Evolutionary conservation across 2,797 vertebrate species (phyloP).

Genomic region (Characodon lateralis): DNA sequence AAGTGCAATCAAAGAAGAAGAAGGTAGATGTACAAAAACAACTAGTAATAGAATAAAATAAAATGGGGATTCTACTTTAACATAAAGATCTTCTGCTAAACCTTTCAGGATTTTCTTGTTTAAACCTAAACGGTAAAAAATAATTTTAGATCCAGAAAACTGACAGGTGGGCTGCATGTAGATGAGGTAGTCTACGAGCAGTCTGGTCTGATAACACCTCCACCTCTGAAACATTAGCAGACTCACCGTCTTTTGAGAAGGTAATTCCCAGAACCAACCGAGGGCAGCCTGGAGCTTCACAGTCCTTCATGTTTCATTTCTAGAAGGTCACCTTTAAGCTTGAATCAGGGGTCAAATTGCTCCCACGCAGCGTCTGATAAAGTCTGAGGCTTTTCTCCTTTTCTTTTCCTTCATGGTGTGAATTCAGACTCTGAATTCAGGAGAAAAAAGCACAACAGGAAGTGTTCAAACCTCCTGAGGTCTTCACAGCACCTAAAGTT

Average conservation of each 20-base stretch:
- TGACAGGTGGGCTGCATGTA: too few species aligned
- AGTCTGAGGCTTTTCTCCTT: background rate
- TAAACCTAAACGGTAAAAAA: background rate
- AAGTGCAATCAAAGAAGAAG: too few species aligned
- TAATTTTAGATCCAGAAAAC: too few species aligned
- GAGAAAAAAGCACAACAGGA: conserved; percentile 18
- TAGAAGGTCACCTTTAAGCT: conserved; percentile 9
- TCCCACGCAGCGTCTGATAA: conserved; percentile 8
- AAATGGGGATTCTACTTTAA: background rate
- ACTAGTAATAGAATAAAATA: too few species aligned
- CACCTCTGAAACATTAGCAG: too few species aligned
- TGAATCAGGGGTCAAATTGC: conserved; percentile 10
- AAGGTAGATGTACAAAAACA: too few species aligned
- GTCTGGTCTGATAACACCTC: too few species aligned
- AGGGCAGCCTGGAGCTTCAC: background rate
- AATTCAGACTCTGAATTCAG: conserved; percentile 12
- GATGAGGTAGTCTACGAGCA: too few species aligned
- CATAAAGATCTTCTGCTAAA: background rate
- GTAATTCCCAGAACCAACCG: background rate
- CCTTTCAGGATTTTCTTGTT: background rate
- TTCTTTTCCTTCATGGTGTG: background rate
- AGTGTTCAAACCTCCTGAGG: background rate
- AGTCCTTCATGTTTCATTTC: conserved; percentile 11
- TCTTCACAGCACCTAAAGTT: background rate
- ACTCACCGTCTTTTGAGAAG: background rate